Percentiles rank a stretch among this genome's conserved stretches.
Conservation (phyloP, 2,113 vertebrate genomes). For the Sprattus sprattus region DNA sequence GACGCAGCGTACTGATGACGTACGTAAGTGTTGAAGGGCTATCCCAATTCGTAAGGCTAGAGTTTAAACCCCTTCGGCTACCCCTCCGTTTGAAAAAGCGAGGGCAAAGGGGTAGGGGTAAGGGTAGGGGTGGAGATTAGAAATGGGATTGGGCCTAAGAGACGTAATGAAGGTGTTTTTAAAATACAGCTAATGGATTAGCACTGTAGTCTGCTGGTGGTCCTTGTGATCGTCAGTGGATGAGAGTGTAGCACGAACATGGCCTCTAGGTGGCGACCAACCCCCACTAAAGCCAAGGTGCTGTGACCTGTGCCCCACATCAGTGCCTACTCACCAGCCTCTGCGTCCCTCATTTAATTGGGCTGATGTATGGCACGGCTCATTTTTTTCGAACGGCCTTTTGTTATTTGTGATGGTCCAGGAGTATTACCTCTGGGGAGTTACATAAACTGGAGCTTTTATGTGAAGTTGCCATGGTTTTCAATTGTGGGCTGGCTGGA, state of each 20-base stretch:
- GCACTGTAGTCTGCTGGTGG: too few species aligned
- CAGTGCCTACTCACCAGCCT: neutral
- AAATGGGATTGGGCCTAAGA: too few species aligned
- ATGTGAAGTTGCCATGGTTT: conserved; percentile 9
- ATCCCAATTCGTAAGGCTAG: too few species aligned
- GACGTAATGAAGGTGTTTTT: too few species aligned
- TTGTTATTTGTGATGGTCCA: neutral
- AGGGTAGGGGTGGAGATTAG: too few species aligned
- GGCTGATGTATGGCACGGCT: neutral
- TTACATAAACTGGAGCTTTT: neutral
- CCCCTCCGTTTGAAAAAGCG: too few species aligned
- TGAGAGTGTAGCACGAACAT: neutral
- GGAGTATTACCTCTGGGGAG: neutral
- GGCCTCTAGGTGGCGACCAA: neutral
- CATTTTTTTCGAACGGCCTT: neutral
- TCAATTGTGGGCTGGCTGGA: neutral
- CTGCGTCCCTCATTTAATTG: neutral
- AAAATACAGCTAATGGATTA: too few species aligned
- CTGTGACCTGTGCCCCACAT: conserved; percentile 2
- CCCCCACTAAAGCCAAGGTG: neutral
- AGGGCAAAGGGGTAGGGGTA: too few species aligned
- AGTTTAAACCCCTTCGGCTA: too few species aligned
- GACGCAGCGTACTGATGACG: too few species aligned
- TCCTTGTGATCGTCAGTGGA: neutral
- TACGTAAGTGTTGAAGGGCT: too few species aligned